Percentiles rank a stretch among this genome's conserved stretches.
phyloP scores from a whole-genome alignment of 1,140 invertebrate species.

The Conus betulinus region DNA sequence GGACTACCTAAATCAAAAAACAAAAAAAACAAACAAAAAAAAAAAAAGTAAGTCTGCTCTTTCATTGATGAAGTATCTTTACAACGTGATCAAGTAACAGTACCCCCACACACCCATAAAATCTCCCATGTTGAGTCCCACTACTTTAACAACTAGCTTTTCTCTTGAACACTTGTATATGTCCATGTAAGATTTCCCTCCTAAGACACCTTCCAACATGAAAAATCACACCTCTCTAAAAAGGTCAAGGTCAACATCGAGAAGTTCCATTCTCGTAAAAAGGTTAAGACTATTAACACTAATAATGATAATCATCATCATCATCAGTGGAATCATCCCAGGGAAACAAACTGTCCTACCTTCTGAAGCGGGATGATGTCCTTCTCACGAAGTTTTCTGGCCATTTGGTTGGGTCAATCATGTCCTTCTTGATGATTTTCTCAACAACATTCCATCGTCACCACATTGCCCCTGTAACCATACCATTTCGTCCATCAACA shows the following conservation, averaged over 20 bases:
- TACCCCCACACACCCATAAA: too few species aligned
- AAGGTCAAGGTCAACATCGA: neutral
- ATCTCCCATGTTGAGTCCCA: too few species aligned
- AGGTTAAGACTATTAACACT: neutral
- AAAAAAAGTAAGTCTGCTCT: too few species aligned
- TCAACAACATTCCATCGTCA: constrained; percentile 98
- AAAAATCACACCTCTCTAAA: too few species aligned
- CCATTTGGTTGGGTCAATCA: constrained; percentile 96
- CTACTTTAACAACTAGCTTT: too few species aligned
- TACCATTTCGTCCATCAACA: too few species aligned
- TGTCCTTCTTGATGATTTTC: constrained; percentile 97
- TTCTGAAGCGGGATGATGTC: constrained; percentile 95
- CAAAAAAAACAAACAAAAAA: too few species aligned
- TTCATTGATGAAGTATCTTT: too few species aligned
- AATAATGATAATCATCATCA: neutral
- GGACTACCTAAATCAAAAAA: too few species aligned
- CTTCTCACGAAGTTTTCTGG: constrained; percentile 89
- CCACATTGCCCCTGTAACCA: constrained; percentile 89
- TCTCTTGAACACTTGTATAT: neutral
- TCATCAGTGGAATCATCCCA: neutral
- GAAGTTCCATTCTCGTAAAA: too few species aligned
- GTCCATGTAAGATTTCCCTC: neutral
- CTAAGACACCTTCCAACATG: too few species aligned
- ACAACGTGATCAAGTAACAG: too few species aligned
- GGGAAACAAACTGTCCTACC: constrained; percentile 76